These are phyloP conservation scores for Apodemia mormo DNA, from an alignment of 2,888 invertebrate species.

Conservation along the genomic window DNA sequence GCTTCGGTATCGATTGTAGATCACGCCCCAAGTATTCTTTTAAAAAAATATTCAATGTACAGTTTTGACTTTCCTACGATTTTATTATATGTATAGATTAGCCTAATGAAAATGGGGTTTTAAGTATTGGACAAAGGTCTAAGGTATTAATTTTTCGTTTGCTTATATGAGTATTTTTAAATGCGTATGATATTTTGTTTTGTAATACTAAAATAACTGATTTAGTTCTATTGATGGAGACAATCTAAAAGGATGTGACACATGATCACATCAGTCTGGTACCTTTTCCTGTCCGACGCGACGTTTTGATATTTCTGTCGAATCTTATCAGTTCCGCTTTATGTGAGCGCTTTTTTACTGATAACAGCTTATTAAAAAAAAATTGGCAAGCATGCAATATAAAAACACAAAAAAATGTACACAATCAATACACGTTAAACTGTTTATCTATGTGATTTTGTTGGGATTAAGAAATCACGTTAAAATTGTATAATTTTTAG, in stretches of 20 bases:
- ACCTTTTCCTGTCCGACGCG: constrained; percentile 30
- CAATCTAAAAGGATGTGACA: constrained; percentile 32
- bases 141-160: background rate
- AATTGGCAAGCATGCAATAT: background rate
- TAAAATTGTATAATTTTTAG: no score
- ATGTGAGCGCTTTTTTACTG: constrained; percentile 19
- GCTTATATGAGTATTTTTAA: background rate
- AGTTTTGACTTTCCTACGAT: no score
- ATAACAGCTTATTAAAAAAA: background rate
- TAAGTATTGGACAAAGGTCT: background rate
- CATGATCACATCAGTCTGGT: constrained; percentile 26
- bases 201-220: background rate
- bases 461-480: no score
- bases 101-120: background rate
- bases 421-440: no score
- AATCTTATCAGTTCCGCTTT: constrained; percentile 35
- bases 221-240: background rate
- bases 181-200: background rate
- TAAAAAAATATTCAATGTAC: no score
- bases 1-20: no score
- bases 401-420: no score
- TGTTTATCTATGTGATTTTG: no score
- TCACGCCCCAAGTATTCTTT: no score
- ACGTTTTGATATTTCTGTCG: constrained; percentile 31
- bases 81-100: no score